Evolutionary conservation across 1,140 invertebrate species (phyloP).

Genomic region (Ips typographus): DNA sequence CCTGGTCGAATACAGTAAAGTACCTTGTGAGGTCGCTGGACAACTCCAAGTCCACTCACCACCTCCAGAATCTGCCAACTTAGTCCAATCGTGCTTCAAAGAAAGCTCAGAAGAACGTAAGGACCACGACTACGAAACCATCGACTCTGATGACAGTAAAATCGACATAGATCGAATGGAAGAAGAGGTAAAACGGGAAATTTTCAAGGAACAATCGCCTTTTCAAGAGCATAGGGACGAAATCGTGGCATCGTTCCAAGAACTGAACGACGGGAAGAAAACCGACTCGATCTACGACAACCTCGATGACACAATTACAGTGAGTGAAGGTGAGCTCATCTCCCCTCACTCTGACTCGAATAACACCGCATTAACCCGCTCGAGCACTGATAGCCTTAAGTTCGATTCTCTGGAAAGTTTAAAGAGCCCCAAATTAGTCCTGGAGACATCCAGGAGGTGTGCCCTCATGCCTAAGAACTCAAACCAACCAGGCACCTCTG

Average conservation of each 20-base stretch:
- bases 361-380: constrained; percentile 8
- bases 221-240: constrained; percentile 46
- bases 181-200: constrained; percentile 9
- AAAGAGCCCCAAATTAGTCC: constrained; percentile 48
- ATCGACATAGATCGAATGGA: constrained; percentile 16
- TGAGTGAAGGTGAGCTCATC: constrained; percentile 39
- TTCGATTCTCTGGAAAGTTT: constrained; percentile 43
- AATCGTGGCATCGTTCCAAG: constrained; percentile 45
- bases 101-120: constrained; percentile 38
- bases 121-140: constrained; percentile 50
- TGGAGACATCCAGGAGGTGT: constrained; percentile 40
- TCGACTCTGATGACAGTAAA: constrained; percentile 42
- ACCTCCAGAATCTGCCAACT: constrained; percentile 33
- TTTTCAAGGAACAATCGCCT: constrained; percentile 39
- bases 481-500: not conserved
- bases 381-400: constrained; percentile 5
- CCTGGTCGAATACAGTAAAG: constrained; percentile 36
- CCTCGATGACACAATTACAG: not conserved
- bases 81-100: constrained; percentile 37
- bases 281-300: constrained; percentile 35
- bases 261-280: constrained; percentile 40
- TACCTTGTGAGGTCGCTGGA: constrained; percentile 37
- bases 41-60: constrained; percentile 43
- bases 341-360: constrained; percentile 16
- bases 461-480: not conserved